Conservation (phyloP, 2,888 invertebrate species). For the Oxycera nigricornis region DNA sequence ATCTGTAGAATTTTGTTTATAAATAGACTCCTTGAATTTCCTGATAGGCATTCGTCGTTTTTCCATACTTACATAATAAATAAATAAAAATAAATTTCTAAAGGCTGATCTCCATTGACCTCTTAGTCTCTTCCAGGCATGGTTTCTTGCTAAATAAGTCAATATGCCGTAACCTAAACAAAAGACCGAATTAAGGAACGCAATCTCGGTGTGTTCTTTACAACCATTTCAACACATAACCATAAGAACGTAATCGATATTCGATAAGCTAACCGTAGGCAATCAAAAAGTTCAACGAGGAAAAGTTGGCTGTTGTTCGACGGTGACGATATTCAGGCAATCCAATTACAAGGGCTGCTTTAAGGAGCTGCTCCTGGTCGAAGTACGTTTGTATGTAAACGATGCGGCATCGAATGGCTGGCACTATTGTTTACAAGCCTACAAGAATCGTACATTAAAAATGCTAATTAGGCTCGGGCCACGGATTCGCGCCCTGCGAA, state of each 20-base stretch:
- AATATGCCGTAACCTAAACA: neutral
- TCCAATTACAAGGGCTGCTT: constrained; percentile 30
- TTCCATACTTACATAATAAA: too few species aligned
- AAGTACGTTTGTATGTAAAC: constrained; percentile 28
- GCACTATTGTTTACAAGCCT: constrained; percentile 53
- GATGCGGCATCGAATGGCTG: constrained; percentile 31
- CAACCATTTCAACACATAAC: neutral
- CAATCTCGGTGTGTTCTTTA: neutral
- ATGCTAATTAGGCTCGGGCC: constrained; percentile 58
- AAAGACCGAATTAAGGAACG: constrained; percentile 1
- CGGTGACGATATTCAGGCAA: neutral
- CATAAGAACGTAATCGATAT: constrained; percentile 19
- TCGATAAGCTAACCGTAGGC: constrained; percentile 10
- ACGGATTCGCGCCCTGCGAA: constrained; percentile 12
- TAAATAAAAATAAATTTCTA: too few species aligned
- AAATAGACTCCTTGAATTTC: too few species aligned
- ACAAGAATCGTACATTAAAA: constrained; percentile 61
- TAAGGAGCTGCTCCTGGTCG: neutral
- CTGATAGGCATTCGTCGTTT: too few species aligned
- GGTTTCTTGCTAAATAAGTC: neutral
- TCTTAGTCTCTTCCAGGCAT: too few species aligned
- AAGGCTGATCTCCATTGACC: too few species aligned
- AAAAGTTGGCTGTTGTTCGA: constrained; percentile 8
- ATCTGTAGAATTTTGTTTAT: too few species aligned
- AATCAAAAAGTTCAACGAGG: constrained; percentile 9